Evolutionary conservation across 2,888 invertebrate genomes (phyloP).

Genomic region (Nineta flava): DNA sequence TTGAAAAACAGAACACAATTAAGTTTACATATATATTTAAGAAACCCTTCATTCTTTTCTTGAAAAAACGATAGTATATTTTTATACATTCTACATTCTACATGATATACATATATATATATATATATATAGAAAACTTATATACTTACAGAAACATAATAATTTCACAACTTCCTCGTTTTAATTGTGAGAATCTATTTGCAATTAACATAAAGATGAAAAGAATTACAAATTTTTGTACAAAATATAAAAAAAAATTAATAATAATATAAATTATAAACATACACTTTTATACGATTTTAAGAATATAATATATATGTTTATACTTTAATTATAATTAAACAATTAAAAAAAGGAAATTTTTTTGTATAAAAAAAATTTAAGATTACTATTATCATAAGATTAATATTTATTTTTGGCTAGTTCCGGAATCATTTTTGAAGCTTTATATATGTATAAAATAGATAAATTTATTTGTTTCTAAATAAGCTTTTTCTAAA

Average conservation of each 20-base stretch:
- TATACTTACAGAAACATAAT: not conserved
- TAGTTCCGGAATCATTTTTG: too few species aligned
- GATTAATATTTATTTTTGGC: too few species aligned
- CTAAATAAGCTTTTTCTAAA: too few species aligned
- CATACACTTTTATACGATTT: not conserved
- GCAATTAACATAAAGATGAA: not conserved
- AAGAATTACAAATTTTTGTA: not conserved
- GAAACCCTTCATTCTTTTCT: not conserved
- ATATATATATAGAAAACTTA: not conserved
- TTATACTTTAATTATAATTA: not conserved
- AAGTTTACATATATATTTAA: not conserved
- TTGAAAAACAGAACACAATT: too few species aligned
- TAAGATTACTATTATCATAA: too few species aligned
- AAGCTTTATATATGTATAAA: too few species aligned
- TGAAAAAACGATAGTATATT: too few species aligned
- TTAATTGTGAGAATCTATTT: slow-evolving; percentile 1
- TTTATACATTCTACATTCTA: too few species aligned
- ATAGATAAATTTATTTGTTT: too few species aligned
- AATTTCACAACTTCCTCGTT: slow-evolving; percentile 2
- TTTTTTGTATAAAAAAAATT: too few species aligned
- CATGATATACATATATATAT: not conserved
- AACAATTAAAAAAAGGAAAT: too few species aligned
- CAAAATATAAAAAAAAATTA: not conserved
- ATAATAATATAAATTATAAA: not conserved
- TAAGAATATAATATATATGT: not conserved